phyloP scores from a whole-genome alignment of 2,888 invertebrate genomes.

The Epinotia brunnichana region DNA sequence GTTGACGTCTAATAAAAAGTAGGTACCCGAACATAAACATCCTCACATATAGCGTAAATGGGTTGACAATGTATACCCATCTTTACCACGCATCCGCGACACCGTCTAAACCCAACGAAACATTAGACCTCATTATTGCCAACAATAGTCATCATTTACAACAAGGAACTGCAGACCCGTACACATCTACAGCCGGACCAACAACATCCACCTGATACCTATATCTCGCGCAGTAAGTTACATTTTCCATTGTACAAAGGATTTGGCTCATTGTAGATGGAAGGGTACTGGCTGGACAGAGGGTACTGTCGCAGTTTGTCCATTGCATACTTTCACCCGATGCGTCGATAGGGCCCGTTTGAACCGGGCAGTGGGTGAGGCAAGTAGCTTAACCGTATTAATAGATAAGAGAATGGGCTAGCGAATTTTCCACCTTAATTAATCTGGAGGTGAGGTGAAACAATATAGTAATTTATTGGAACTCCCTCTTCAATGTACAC shows the following conservation, averaged over 20 bases:
- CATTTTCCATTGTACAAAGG: constrained; percentile 11
- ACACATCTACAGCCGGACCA: constrained; percentile 45
- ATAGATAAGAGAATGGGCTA: constrained; percentile 42
- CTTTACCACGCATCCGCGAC: constrained; percentile 15
- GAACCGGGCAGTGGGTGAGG: constrained; percentile 53
- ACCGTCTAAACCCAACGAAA: constrained; percentile 30
- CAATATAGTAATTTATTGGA: constrained; percentile 22
- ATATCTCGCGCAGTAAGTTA: constrained; percentile 3
- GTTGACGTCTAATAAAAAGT: neutral
- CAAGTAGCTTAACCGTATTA: constrained; percentile 52
- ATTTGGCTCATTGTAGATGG: constrained; percentile 51
- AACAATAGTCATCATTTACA: constrained; percentile 57
- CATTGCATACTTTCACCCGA: constrained; percentile 80
- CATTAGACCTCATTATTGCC: constrained; percentile 49
- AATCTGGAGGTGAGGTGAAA: constrained; percentile 17
- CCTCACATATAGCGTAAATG: neutral
- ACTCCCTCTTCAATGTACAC: constrained; percentile 8
- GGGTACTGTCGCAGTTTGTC: constrained; percentile 76
- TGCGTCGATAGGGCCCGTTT: constrained; percentile 66
- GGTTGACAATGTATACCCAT: constrained; percentile 15
- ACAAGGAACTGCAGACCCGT: constrained; percentile 58
- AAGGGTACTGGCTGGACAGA: constrained; percentile 62
- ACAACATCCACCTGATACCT: neutral
- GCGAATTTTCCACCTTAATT: constrained; percentile 27
- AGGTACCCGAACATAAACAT: neutral